phyloP scores from a whole-genome alignment of 2,888 invertebrate genomes.

The Dynastes tityus region DNA sequence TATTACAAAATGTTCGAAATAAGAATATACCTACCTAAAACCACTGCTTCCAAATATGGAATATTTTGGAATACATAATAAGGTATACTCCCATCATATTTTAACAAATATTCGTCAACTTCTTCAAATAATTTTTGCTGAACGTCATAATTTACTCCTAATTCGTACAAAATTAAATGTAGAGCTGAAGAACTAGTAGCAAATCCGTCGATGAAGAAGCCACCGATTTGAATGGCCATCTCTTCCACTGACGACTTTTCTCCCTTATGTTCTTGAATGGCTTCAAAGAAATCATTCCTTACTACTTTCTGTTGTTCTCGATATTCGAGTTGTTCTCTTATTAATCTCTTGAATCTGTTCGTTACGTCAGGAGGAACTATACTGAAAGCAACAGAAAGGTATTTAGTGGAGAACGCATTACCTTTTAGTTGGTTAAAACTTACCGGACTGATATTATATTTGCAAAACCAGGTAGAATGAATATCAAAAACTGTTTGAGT shows the following conservation, averaged over 20 bases:
- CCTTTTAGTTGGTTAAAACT: not conserved
- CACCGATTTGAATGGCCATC: conserved; percentile 64
- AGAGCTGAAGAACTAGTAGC: conserved; percentile 70
- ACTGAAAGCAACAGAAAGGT: conserved; percentile 46
- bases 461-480: conserved; percentile 33
- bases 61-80: conserved; percentile 72
- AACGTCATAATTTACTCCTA: conserved; percentile 70
- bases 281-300: conserved; percentile 68
- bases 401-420: not conserved
- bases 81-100: conserved; percentile 69
- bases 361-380: conserved; percentile 58
- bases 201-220: conserved; percentile 70
- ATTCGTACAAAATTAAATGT: conserved; percentile 66
- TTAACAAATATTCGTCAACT: conserved; percentile 70
- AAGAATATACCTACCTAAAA: conserved; percentile 67
- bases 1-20: conserved; percentile 6
- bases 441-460: conserved; percentile 28
- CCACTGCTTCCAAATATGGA: conserved; percentile 75
- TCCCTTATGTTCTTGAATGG: conserved; percentile 63
- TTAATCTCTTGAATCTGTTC: conserved; percentile 63
- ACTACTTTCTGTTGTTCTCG: conserved; percentile 65
- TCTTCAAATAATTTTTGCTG: conserved; percentile 73
- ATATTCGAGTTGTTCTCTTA: conserved; percentile 60
- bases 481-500: conserved; percentile 42
- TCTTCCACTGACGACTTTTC: conserved; percentile 56